Base-by-base conservation (phyloP, 2,888 invertebrate species). In the Keiferia lycopersicella region DNA sequence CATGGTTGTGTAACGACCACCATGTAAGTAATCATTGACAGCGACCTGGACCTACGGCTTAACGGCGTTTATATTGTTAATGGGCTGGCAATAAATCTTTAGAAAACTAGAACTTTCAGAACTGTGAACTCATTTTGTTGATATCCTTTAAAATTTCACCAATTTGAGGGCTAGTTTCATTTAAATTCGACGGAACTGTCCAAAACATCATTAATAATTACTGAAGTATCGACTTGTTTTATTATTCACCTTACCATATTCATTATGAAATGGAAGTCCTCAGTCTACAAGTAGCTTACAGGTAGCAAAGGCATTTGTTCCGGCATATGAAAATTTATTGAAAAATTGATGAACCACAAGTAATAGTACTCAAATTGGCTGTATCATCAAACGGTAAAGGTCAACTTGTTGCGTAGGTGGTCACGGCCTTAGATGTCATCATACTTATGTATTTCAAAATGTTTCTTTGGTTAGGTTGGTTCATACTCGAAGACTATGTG, bases 321-420 rank as follows among this genome's bases (percentile, higher is more conserved):
- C 41, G 41, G 12, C 50, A 18, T 50, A 50, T 20, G 50, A 18
- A 50, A 20, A 50, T 50, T 20, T 11, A 50, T 50, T 50, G 20
- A 50, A 50, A 20, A 50, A 50, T 50, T 50, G 12, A 50, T 20
- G 20, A 20, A 20, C n/a, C 10, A 10, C 16, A 53, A 53, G 26
- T 53, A 26, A 26, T 11, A 7, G 10, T 1, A 53, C 26, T 53
- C 1, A 56, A 26, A 26, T 22, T 30, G 22, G 0, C 14, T 34
- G 30, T 56, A n/a, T 30, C 30, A 30, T 56, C 11, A 56, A 56
- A 34, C n/a, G 26, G n/a, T 16, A 56, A 56, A 56, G 56, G 56
- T 56, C 30, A 30, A 56, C 56, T n/a, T 34, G 10, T 56, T 56
- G 30, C 56, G 30, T 56, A 56, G 56, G 56, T 56, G 30, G 56